Conservation (phyloP, 2,113 vertebrate species). For the Paracanthobrama guichenoti region DNA sequence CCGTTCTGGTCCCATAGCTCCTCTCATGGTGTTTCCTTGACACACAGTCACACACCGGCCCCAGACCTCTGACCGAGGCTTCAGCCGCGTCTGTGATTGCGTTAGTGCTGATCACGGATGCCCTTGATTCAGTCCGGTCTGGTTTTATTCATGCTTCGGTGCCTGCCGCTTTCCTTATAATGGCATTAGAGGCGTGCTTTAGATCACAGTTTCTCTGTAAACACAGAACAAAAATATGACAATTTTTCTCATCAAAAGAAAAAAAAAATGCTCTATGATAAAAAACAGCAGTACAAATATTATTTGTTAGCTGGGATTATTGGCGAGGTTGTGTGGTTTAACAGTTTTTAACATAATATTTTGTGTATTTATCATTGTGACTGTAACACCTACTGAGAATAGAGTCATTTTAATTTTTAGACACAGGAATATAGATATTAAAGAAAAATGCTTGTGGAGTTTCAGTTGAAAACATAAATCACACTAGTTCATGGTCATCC, state of each 20-base stretch:
- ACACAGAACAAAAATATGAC: background rate
- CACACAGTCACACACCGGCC: conserved; percentile 59
- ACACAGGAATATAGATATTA: background rate
- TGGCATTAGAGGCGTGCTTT: background rate
- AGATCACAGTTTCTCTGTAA: background rate
- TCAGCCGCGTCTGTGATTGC: conserved; percentile 84
- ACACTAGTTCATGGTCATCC: background rate
- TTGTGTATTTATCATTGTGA: background rate
- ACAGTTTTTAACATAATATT: background rate
- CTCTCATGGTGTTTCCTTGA: conserved; percentile 75
- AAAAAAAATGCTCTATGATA: too few species aligned
- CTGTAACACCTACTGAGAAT: background rate
- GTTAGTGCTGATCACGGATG: conserved; percentile 97
- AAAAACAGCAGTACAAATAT: background rate
- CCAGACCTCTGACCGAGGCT: conserved; percentile 76
- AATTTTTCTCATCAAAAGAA: background rate
- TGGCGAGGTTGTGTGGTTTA: background rate
- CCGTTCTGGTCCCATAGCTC: conserved; percentile 84
- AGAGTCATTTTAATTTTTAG: background rate
- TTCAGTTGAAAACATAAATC: conserved; percentile 27
- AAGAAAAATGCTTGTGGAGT: conserved; percentile 2
- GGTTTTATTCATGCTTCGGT: conserved; percentile 70
- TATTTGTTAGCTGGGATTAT: background rate
- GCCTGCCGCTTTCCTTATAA: background rate
- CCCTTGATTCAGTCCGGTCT: conserved; percentile 92